Evolutionary conservation across 2,888 invertebrate species (phyloP), one percentile per base, ranked within the genome.

Genomic region (Carabus problematicus): DNA sequence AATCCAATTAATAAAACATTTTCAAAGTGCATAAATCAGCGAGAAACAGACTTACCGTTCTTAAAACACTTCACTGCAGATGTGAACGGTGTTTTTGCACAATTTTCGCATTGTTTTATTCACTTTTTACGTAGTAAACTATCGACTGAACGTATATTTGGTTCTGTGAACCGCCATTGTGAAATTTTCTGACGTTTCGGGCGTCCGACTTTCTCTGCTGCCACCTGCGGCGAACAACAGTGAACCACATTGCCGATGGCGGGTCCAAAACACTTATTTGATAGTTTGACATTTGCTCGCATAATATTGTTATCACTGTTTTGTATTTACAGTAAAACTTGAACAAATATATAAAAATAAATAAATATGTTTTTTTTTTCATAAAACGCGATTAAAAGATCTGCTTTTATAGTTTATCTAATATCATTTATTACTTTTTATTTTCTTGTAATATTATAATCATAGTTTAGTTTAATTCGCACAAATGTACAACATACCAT

Each of bases 151-250:
- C 52, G 16, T 9, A 18, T 16, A 52, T 18, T 52, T 52, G 16
- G 18, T 16, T 18, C 11, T 18, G 9, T 19, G 52, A 18, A 18
- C 11, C 52, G 52, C 52, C 52, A 52, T 52, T 52, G 16, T 52
- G 52, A 16, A 52, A 52, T 52, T 16, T 52, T 52, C 52, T 52
- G 52, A 52, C 52, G 16, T 52, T 52, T 52, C 18, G 16, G 19
- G 52, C 52, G 52, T 52, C 52, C 52, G 52, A 52, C 52, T 52
- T 52, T 52, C 52, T 52, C 52, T 12, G 52, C 52, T 52, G 52
- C 52, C 9, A 52, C 19, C 52, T 52, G 11, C 12, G 18, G 52
- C 19, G 8, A 52, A 52, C 29, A 52, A 18, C 52, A 11, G 19
- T 18, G 14, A 52, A 52, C 52, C 12, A 49, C 3, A 52, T 52